Base-by-base conservation (phyloP, 1,140 invertebrate species). In the Lepidotrigona ventralis region DNA sequence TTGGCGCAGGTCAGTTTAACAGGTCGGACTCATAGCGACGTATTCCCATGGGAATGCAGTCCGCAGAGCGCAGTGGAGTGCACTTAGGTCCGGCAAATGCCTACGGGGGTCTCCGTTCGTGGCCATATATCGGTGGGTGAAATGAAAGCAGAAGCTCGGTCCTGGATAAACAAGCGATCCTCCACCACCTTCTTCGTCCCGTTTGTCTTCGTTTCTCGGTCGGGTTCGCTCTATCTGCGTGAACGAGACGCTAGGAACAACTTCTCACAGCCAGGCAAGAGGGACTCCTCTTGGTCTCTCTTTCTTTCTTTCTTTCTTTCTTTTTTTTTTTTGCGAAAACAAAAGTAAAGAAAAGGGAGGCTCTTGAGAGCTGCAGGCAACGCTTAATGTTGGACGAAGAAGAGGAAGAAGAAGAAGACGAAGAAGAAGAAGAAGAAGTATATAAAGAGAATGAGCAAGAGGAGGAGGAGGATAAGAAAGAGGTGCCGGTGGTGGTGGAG, bases 251-350 rank as follows among this genome's bases (percentile, higher is more conserved):
- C 88, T 90, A 91, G 85, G 73, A 91, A 88, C 90, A 89, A 90
- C 91, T 92, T 91, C 88, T 92, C 90, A 85, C 85, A 89, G 85
- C 86, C 91, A 84, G 88, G 89, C 88, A 79, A 33, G 69, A 79
- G 88, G 68, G 72, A 83, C n/a, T 60, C 17, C 54, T 19, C 83
- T 86, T 85, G 81, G 84, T 83, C 81, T 46, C 8, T 46, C 39
- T 46, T 8, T 46, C 39, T 46, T 8, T 46, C 8, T 8, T 46
- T 46, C 8, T 46, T 46, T 8, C 8, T 46, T 46, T 46, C 0
- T 39, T 6, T 39, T 39, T 87, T n/a, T 90, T 92, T 90, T 92
- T 92, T 92, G 85, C 71, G 83, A 86, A 86, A 92, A 92, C 88
- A 92, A 92, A 92, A 92, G 89, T 86, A 90, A 91, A 86, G 84